Evolutionary conservation across 2,113 vertebrate species (phyloP), one percentile per base, ranked within the genome.

Genomic region (Corydoras sp.): DNA sequence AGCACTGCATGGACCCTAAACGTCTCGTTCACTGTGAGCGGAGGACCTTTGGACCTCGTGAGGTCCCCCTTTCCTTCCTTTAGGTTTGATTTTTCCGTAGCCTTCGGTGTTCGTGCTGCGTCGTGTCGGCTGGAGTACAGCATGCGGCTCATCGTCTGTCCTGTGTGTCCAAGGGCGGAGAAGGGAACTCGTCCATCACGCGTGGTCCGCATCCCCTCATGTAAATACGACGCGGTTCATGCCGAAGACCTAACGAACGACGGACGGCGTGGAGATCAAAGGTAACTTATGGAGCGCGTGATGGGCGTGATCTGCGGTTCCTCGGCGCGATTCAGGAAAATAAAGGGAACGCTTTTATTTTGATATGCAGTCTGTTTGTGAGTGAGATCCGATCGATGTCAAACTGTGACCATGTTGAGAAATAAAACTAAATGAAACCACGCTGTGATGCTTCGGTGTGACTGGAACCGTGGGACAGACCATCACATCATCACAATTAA

Each of bases 381-480:
- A 92, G 91, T 92, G 91, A 86, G 87, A 91, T 88, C 88, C 90
- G 92, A 88, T 92, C 84, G 88, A 91, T 96, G 92, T 96, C 93
- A 92, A 94, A 93, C 92, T 96, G 94, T 97, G 94, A 93, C 90
- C 87, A 89, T 91, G 92, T 94, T 92, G 88, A 92, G 86, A 95
- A 94, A 88, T 90, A 90, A 89, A 96, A 95, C 94, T 93, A 95
- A 93, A 56, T 61, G 85, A 78, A 92, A 83, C 92, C 92, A 18
- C 18, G 18, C 43, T 24, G 5, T 35, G n/a, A 10, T 35, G n/a
- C 1, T 11, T 58, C 24, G 1, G 51, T 59, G 18, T 43, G 4
- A 4, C 35, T 43, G 35, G 35, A 43, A 43, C 35, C 18, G 2
- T 1, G 1, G 35, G 35, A 43, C 35, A 8, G 4, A 43, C 35